phyloP scores from a whole-genome alignment of 2,888 invertebrate species.

The Pherbina coryleti region DNA sequence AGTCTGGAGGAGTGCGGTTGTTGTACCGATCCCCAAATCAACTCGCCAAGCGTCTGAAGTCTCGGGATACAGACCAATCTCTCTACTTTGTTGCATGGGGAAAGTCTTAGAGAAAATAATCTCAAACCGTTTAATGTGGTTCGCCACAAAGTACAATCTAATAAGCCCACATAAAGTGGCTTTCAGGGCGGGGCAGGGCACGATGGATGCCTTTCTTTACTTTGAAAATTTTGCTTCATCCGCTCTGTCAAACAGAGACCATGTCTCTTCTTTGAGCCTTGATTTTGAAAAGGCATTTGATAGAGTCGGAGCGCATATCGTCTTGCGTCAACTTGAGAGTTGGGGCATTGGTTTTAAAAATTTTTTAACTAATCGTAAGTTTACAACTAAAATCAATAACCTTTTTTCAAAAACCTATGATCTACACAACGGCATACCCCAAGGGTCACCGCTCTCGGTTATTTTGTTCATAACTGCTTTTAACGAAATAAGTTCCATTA shows the following conservation, averaged over 20 bases:
- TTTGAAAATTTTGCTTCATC: not conserved
- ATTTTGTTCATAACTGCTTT: not conserved
- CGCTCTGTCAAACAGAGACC: not conserved
- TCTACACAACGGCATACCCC: too few relatives aligned
- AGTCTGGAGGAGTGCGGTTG: not conserved
- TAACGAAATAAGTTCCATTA: not conserved
- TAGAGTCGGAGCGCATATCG: too few relatives aligned
- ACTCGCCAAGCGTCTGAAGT: not conserved
- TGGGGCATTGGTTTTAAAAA: not conserved
- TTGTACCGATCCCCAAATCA: not conserved
- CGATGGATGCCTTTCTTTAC: not conserved
- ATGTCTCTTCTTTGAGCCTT: too few relatives aligned
- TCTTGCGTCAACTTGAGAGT: too few relatives aligned
- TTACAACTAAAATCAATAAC: not conserved
- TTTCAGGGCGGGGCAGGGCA: not conserved
- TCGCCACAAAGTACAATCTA: not conserved
- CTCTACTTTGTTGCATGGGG: slow-evolving; percentile 19
- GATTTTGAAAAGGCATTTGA: too few relatives aligned
- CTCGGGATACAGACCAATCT: not conserved
- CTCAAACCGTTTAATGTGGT: not conserved
- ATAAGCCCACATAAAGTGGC: not conserved
- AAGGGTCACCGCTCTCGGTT: not conserved
- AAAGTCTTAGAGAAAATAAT: slow-evolving; percentile 8
- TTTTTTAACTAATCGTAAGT: not conserved
- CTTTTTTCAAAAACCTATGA: not conserved